Conservation (phyloP, 1,140 invertebrate species). For the Eciton burchellii region DNA sequence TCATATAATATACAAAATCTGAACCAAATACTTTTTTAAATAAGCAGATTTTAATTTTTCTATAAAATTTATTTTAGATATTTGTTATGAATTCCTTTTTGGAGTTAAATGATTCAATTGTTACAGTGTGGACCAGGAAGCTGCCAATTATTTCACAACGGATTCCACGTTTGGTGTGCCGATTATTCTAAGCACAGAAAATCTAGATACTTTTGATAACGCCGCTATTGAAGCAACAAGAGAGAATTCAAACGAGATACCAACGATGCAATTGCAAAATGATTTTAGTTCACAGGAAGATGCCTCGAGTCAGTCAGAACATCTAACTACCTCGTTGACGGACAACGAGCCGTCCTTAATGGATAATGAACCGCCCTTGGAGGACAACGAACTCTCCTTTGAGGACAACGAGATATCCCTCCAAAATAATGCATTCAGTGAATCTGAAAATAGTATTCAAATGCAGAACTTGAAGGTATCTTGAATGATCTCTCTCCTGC, state of each 20-base stretch:
- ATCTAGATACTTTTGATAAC: constrained; percentile 78
- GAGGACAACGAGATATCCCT: constrained; percentile 49
- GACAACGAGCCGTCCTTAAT: constrained; percentile 31
- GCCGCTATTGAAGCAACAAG: constrained; percentile 72
- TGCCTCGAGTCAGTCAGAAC: constrained; percentile 44
- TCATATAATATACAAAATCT: background rate
- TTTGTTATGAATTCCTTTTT: constrained; percentile 13
- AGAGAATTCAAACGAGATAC: constrained; percentile 75
- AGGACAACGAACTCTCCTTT: constrained; percentile 28
- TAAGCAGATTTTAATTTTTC: constrained; percentile 20
- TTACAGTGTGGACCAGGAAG: constrained; percentile 82
- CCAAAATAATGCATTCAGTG: constrained; percentile 45
- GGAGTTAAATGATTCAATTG: constrained; percentile 2
- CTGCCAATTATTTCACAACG: constrained; percentile 80
- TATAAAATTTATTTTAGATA: constrained; percentile 6
- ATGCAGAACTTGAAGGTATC: constrained; percentile 82
- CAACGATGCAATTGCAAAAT: constrained; percentile 66
- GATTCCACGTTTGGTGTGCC: constrained; percentile 82
- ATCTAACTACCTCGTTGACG: constrained; percentile 35
- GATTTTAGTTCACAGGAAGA: constrained; percentile 70
- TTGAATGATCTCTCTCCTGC: background rate
- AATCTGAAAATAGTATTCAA: constrained; percentile 71
- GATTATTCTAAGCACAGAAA: constrained; percentile 81
- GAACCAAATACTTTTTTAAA: constrained; percentile 17
- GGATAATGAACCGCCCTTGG: constrained; percentile 17